Evolutionary conservation across 2,797 vertebrate genomes (phyloP).

Genomic region (Alfaro cultratus): DNA sequence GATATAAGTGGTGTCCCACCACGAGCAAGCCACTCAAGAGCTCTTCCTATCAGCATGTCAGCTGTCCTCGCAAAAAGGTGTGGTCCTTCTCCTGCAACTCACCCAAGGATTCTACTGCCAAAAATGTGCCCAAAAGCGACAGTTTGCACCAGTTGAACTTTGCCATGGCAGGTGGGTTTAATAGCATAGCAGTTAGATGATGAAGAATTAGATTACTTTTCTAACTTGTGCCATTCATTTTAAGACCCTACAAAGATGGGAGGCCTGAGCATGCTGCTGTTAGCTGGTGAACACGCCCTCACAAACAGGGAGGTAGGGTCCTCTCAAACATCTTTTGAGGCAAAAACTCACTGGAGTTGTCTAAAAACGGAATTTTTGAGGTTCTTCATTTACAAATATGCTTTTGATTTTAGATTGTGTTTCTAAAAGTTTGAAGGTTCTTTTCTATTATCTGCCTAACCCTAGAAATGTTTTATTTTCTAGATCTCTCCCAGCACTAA

Average conservation of each 20-base stretch:
- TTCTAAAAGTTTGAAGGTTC: not conserved
- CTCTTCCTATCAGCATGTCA: slow-evolving; percentile 83
- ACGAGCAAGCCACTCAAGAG: slow-evolving; percentile 96
- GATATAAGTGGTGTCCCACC: slow-evolving; percentile 98
- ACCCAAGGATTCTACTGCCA: slow-evolving; percentile 89
- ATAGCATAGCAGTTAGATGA: not conserved
- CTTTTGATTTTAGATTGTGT: not conserved
- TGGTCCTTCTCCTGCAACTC: slow-evolving; percentile 91
- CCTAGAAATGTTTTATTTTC: slow-evolving; percentile 12
- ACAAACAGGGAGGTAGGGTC: slow-evolving; percentile 90
- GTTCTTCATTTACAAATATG: not conserved
- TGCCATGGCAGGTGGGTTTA: slow-evolving; percentile 92
- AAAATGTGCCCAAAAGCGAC: slow-evolving; percentile 89
- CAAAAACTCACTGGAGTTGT: not conserved
- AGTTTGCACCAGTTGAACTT: slow-evolving; percentile 95
- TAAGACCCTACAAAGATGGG: slow-evolving; percentile 98
- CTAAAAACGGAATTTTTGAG: not conserved
- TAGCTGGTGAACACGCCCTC: slow-evolving; percentile 96
- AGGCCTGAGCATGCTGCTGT: slow-evolving; percentile 96
- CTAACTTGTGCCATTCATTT: slow-evolving; percentile 29
- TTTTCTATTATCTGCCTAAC: not conserved
- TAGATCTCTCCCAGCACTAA: slow-evolving; percentile 84
- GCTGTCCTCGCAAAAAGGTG: slow-evolving; percentile 91
- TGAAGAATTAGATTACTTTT: slow-evolving; percentile 2
- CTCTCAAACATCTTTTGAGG: not conserved